These are phyloP conservation scores for rat (Rattus norvegicus) DNA, from an alignment of 2,113 vertebrate species.

Conservation along the genomic window DNA sequence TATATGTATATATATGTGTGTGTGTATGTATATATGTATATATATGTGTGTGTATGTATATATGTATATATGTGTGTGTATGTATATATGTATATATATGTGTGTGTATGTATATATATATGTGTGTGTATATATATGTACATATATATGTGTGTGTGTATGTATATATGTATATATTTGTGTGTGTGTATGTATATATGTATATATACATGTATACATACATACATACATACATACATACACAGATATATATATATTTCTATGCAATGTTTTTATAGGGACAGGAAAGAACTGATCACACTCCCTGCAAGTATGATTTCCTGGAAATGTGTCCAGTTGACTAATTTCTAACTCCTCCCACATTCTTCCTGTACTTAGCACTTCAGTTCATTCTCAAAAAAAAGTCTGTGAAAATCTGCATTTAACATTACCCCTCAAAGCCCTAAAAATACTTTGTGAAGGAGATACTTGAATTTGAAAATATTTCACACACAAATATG, in stretches of 20 bases:
- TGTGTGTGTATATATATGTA: too few species aligned
- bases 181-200: too few species aligned
- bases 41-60: too few species aligned
- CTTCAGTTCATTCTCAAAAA: not conserved
- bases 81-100: too few species aligned
- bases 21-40: too few species aligned
- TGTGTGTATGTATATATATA: too few species aligned
- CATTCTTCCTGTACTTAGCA: not conserved
- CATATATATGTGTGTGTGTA: too few species aligned
- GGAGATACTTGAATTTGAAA: constrained; percentile 19
- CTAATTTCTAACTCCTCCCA: not conserved
- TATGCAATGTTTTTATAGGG: not conserved
- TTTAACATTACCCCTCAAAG: not conserved
- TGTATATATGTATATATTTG: too few species aligned
- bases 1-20: too few species aligned
- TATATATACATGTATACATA: too few species aligned
- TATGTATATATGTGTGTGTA: too few species aligned
- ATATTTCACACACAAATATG: not conserved
- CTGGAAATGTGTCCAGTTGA: not conserved
- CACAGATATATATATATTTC: not conserved
- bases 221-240: too few species aligned
- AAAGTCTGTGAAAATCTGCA: not conserved
- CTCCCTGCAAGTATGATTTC: not conserved
- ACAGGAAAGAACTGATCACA: not conserved
- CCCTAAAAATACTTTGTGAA: not conserved